Evolutionary conservation across 2,888 invertebrate species (phyloP).

Genomic region (Carpatolechia fugitivella): DNA sequence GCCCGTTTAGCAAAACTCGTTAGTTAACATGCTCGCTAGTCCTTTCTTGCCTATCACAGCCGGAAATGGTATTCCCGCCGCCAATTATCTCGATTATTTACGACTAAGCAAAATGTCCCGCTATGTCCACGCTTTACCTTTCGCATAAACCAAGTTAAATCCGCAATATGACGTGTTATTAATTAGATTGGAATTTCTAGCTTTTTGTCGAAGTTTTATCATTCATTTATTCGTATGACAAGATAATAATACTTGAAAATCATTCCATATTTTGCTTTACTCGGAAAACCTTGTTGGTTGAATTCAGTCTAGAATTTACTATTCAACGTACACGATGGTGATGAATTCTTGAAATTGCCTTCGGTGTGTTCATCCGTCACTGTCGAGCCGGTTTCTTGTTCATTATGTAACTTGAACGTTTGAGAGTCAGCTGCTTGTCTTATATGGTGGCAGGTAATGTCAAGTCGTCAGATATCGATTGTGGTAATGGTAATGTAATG

Average conservation of each 20-base stretch:
- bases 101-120: constrained; percentile 4
- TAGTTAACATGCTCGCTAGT: constrained; percentile 48
- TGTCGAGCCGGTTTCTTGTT: constrained; percentile 23
- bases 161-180: background rate
- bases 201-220: constrained; percentile 26
- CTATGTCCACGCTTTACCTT: constrained; percentile 7
- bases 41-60: constrained; percentile 44
- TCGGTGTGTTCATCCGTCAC: constrained; percentile 17
- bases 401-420: constrained; percentile 38
- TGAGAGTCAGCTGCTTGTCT: constrained; percentile 48
- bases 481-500: constrained; percentile 47
- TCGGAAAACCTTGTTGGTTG: constrained; percentile 23
- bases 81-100: constrained; percentile 15
- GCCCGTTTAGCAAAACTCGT: constrained; percentile 59
- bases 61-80: constrained; percentile 39
- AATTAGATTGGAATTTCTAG: background rate
- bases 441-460: constrained; percentile 38
- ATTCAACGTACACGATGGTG: constrained; percentile 31
- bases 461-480: constrained; percentile 41
- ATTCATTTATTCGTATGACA: constrained; percentile 40
- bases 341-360: constrained; percentile 23
- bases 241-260: constrained; percentile 12
- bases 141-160: constrained; percentile 2
- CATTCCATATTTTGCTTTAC: constrained; percentile 24
- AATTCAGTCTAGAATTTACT: constrained; percentile 26